Evolutionary conservation across 2,113 vertebrate species (phyloP).

Genomic region (Electrona antarctica): DNA sequence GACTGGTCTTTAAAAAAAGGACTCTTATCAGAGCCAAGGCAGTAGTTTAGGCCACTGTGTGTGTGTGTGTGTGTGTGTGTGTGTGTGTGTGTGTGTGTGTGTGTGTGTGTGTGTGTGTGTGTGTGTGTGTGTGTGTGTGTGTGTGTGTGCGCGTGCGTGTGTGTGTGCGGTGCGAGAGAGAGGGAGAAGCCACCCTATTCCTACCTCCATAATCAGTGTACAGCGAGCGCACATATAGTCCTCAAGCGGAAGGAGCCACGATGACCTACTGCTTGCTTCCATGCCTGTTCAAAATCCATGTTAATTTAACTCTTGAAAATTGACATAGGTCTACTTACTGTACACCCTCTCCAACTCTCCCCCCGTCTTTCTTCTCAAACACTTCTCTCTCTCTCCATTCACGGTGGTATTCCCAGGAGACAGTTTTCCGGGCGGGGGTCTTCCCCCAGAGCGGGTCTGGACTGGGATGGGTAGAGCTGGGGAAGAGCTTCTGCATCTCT

Average conservation of each 20-base stretch:
- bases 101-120: background rate
- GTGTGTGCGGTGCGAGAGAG: background rate
- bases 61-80: background rate
- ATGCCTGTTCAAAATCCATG: background rate
- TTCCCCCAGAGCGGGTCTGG: slow-evolving; percentile 26
- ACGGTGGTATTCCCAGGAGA: slow-evolving; percentile 58
- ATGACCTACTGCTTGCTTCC: slow-evolving; percentile 37
- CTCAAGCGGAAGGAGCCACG: slow-evolving; percentile 36
- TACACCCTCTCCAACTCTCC: slow-evolving; percentile 7
- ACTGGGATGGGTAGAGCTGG: slow-evolving; percentile 21
- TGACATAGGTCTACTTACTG: no score
- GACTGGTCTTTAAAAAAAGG: background rate
- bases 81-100: background rate
- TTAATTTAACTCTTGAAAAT: no score
- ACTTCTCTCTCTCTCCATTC: background rate
- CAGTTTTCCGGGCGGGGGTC: slow-evolving; percentile 59
- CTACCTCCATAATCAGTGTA: background rate
- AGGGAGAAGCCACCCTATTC: background rate
- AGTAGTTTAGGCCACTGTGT: background rate
- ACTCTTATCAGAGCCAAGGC: background rate
- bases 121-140: no score
- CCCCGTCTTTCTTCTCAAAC: background rate
- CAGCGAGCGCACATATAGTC: slow-evolving; percentile 1
- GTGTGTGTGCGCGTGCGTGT: no score
- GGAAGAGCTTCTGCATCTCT: slow-evolving; percentile 70